Conservation (phyloP, 1,140 invertebrate species). For the Whitmania pigra region DNA sequence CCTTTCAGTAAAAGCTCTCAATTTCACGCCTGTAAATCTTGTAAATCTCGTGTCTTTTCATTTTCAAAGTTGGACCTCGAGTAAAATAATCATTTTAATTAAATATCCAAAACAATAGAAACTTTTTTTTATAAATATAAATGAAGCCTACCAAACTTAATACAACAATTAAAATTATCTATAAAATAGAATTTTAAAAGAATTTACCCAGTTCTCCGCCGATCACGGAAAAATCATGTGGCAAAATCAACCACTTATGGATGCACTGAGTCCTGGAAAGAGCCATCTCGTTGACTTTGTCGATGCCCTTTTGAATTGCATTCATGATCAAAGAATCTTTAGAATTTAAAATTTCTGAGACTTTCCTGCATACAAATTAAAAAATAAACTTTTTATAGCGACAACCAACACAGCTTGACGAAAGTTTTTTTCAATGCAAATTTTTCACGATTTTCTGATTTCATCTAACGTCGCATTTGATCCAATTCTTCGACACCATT, state of each 20-base stretch:
- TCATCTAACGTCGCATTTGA: conserved; percentile 51
- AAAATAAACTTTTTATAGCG: too few species aligned
- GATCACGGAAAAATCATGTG: conserved; percentile 68
- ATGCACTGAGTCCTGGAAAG: conserved; percentile 72
- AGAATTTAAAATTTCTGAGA: conserved; percentile 34
- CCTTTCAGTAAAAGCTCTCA: too few species aligned
- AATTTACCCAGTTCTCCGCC: too few species aligned
- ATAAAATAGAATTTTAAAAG: conserved; percentile 49
- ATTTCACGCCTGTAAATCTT: too few species aligned
- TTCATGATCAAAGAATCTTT: conserved; percentile 32
- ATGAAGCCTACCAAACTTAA: too few species aligned
- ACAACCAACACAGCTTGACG: too few species aligned
- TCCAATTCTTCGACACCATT: conserved; percentile 61
- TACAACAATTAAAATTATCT: too few species aligned
- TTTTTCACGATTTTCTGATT: conserved; percentile 24
- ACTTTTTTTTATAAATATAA: too few species aligned
- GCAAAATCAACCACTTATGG: conserved; percentile 69
- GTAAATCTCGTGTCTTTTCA: conserved; percentile 50
- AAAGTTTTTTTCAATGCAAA: too few species aligned
- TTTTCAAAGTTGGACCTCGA: conserved; percentile 67
- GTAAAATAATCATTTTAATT: too few species aligned
- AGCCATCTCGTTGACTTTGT: conserved; percentile 58
- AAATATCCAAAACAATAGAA: too few species aligned
- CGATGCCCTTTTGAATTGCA: conserved; percentile 48
- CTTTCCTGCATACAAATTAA: conserved; percentile 54